A percentile compares a stretch with the other conserved stretches of the same genome.
Conservation (phyloP, 2,113 vertebrate species). For the Fulmarus glacialis region DNA sequence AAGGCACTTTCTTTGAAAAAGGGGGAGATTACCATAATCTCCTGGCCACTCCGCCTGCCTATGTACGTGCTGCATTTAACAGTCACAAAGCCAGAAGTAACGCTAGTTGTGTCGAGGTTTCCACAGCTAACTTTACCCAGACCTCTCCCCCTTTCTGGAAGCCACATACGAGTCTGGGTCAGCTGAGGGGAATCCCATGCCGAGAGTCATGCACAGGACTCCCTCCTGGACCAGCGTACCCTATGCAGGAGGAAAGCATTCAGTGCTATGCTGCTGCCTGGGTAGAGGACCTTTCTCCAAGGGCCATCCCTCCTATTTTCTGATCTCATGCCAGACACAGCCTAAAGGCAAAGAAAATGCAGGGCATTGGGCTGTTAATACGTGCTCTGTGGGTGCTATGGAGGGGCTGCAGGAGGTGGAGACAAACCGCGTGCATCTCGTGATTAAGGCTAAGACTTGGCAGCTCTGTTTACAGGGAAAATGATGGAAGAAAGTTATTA, state of each 20-base stretch:
- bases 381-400: accelerated
- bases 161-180: not conserved
- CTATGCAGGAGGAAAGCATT: not conserved
- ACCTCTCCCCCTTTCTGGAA: not conserved
- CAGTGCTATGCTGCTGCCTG: not conserved
- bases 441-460: not conserved
- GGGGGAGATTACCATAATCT: not conserved
- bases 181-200: not conserved
- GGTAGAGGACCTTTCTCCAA: not conserved
- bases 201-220: accelerated
- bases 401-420: not conserved
- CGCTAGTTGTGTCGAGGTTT: not conserved
- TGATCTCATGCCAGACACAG: not conserved
- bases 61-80: not conserved
- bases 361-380: not conserved
- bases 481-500: not conserved
- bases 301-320: not conserved
- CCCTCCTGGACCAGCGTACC: accelerated
- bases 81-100: not conserved
- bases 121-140: not conserved
- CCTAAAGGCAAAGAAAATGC: not conserved
- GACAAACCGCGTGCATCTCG: not conserved
- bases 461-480: not conserved
- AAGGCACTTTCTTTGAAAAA: not conserved
- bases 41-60: not conserved